Evolutionary conservation across 2,888 invertebrate species (phyloP), one percentile per base, ranked within the genome.

Genomic region (Mimumesa dahlbomi): DNA sequence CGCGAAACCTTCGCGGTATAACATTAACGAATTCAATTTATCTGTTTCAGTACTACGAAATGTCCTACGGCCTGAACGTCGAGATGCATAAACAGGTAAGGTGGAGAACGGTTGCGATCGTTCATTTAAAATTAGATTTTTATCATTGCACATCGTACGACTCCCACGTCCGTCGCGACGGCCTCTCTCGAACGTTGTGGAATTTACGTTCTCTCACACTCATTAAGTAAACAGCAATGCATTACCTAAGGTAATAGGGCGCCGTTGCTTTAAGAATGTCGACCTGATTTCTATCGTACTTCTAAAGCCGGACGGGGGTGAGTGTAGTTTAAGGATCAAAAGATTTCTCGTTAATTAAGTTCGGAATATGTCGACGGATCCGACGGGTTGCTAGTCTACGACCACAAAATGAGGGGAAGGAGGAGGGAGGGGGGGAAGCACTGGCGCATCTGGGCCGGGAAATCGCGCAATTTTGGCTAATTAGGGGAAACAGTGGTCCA

Each of bases 31-130:
- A n/a, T n/a, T n/a, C n/a, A n/a, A n/a, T n/a, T 48, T 84, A 82
- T 88, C 84, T 91, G 88, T 94, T 93, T 57, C 94, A 96, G 96
- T 97, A 97, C 91, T 97, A 97, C 91, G 97, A 97, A 92, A 97
- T 97, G 97, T 97, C 97, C 57, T 97, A 97, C 91, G 97, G 97
- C 84, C 93, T 97, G 86, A 97, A 97, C 91, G 96, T 96, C 86
- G 97, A 98, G 92, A 96, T 97, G 95, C 96, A 97, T 91, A 97
- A 97, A 92, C 97, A 97, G 94, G 95, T 95, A 91, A 91, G 91
- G 83, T 21, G n/a, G 29, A 3, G 25, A 25, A 5, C 25, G 25
- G 7, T n/a, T n/a, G n/a, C n/a, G n/a, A n/a, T n/a, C n/a, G n/a
- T n/a, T n/a, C n/a, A n/a, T n/a, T n/a, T n/a, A n/a, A n/a, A n/a